phyloP scores from a whole-genome alignment of 2,888 invertebrate species.

The Phaonia tiefii region DNA sequence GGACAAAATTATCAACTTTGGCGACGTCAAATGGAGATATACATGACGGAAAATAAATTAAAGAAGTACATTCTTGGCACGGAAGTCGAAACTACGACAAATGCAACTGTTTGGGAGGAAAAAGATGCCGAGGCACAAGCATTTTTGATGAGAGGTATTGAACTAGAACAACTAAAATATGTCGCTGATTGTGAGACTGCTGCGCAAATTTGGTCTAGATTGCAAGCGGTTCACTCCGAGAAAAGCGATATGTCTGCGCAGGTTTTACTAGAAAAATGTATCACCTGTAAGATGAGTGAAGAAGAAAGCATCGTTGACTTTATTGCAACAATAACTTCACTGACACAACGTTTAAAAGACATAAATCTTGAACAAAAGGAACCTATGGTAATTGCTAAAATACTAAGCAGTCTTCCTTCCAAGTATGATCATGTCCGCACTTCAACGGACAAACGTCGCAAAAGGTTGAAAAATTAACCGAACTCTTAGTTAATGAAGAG shows the following conservation, averaged over 20 bases:
- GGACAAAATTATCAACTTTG: slow-evolving; percentile 21
- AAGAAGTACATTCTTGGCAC: slow-evolving; percentile 63
- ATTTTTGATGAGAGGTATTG: slow-evolving; percentile 56
- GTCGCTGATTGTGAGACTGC: slow-evolving; percentile 55
- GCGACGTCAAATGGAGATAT: slow-evolving; percentile 39
- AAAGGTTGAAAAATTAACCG: slow-evolving; percentile 64
- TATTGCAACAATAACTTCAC: no score
- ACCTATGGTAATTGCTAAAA: slow-evolving; percentile 61
- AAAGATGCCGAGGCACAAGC: slow-evolving; percentile 61
- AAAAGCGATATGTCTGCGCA: slow-evolving; percentile 63
- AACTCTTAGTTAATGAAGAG: slow-evolving; percentile 53
- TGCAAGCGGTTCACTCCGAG: slow-evolving; percentile 64
- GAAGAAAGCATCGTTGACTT: slow-evolving; percentile 55
- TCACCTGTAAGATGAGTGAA: slow-evolving; percentile 61
- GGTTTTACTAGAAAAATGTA: slow-evolving; percentile 63
- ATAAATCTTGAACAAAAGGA: slow-evolving; percentile 61
- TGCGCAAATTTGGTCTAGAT: slow-evolving; percentile 61
- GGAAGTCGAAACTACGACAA: background rate
- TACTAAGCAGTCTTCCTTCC: slow-evolving; percentile 59
- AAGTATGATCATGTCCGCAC: slow-evolving; percentile 65
- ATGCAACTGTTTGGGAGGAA: slow-evolving; percentile 48
- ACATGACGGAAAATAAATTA: slow-evolving; percentile 64
- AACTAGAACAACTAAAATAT: slow-evolving; percentile 62
- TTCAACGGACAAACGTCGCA: no score
- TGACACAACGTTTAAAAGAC: slow-evolving; percentile 62